A percentile compares a stretch with the other conserved stretches of the same genome.
phyloP scores from a whole-genome alignment of 2,113 vertebrate species.

The Pangasianodon gigas region DNA sequence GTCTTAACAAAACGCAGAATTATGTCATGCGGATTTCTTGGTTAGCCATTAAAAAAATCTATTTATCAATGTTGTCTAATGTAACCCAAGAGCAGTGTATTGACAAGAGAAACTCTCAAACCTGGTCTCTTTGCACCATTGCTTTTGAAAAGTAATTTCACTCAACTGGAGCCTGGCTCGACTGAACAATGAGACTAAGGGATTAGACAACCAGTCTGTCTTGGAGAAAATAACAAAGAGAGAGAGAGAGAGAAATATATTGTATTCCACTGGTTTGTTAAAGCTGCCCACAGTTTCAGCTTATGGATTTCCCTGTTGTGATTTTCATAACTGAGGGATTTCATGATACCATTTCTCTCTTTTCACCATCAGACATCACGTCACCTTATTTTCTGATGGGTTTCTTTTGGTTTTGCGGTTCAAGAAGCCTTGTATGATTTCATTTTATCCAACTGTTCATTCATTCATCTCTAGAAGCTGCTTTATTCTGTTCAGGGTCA shows the following conservation, averaged over 20 bases:
- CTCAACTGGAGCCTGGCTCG: conserved; percentile 66
- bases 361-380: conserved; percentile 69
- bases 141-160: conserved; percentile 74
- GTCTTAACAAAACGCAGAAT: conserved; percentile 68
- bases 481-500: neutral
- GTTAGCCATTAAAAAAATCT: conserved; percentile 66
- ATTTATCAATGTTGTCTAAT: conserved; percentile 46
- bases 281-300: conserved; percentile 69
- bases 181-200: conserved; percentile 69
- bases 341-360: conserved; percentile 65
- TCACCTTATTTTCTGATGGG: conserved; percentile 70
- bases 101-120: conserved; percentile 65
- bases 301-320: conserved; percentile 65
- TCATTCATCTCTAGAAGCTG: neutral
- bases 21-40: conserved; percentile 65
- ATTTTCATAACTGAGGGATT: conserved; percentile 66
- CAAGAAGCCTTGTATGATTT: conserved; percentile 44
- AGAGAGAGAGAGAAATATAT: conserved; percentile 20
- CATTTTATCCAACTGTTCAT: neutral
- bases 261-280: conserved; percentile 65
- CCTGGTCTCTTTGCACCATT: conserved; percentile 63
- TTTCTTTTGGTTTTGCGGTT: conserved; percentile 67
- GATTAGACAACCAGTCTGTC: conserved; percentile 67
- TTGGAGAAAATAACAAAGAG: conserved; percentile 53
- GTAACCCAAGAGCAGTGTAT: conserved; percentile 29